phyloP scores from a whole-genome alignment of 1,140 invertebrate species.

The Brachionus calyciflorus region DNA sequence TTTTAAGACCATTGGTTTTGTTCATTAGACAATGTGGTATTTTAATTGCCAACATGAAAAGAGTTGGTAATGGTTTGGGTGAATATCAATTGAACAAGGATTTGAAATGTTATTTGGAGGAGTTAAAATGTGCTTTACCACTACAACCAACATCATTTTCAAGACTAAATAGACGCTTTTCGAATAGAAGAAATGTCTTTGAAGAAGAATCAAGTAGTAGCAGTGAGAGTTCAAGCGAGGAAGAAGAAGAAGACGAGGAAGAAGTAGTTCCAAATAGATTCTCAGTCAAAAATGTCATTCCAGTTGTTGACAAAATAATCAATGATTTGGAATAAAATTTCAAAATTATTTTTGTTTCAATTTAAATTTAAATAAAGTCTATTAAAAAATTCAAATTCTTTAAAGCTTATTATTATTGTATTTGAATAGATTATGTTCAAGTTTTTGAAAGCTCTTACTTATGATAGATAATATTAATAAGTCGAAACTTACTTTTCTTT shows the following conservation, averaged over 20 bases:
- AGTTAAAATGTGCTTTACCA: neutral
- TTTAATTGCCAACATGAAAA: constrained; percentile 65
- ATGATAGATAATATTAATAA: too few relatives aligned
- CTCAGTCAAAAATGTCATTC: neutral
- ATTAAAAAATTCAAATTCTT: too few relatives aligned
- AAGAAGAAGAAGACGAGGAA: constrained; percentile 3
- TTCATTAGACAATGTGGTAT: constrained; percentile 66
- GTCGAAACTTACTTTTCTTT: too few relatives aligned
- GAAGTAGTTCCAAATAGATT: neutral
- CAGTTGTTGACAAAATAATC: neutral
- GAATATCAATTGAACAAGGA: constrained; percentile 68
- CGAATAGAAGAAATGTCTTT: neutral
- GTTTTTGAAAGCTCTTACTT: too few relatives aligned
- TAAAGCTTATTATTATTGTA: too few relatives aligned
- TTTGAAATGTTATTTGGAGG: constrained; percentile 5
- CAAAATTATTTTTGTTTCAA: too few relatives aligned
- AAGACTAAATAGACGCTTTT: neutral
- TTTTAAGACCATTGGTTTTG: constrained; percentile 66
- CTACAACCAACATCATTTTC: neutral
- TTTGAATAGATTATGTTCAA: too few relatives aligned
- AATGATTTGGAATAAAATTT: neutral
- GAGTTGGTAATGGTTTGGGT: constrained; percentile 66
- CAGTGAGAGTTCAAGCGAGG: constrained; percentile 8
- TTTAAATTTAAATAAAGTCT: too few relatives aligned
- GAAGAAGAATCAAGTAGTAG: neutral